Evolutionary conservation across 2,113 vertebrate genomes (phyloP), one percentile per base, ranked within the genome.

Genomic region (Sprattus sprattus): DNA sequence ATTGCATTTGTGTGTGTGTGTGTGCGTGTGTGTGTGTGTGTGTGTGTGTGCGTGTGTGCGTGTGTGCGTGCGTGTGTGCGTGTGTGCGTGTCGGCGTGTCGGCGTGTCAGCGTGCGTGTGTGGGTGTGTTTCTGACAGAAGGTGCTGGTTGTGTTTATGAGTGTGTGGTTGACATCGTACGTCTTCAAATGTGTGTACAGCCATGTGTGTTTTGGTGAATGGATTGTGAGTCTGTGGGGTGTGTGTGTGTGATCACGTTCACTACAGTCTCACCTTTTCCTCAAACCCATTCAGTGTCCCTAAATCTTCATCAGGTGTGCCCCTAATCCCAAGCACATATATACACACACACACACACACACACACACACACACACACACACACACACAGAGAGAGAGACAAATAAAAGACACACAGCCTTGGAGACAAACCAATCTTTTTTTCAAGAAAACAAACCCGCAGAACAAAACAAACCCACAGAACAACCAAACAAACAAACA

Each of bases 341-440:
- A 67, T n/a, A 67, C 60, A 25, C 60, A 67, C 60, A 67, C 60
- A 25, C 60, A 25, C 60, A 67, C 60, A 6, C 60, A 67, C 22
- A 25, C 60, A 25, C 60, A 67, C 60, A 25, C 22, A 71, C 64
- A 71, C 64, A 71, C 64, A 71, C 64, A 71, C 64, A 71, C 64
- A 71, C 28, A 71, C 64, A 71, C 64, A 71, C 22, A 71, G 0
- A 25, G 22, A 64, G 22, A 64, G 22, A 64, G 1, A 71, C 10
- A 28, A 25, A 71, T 15, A 71, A 28, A 71, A 71, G 64, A 71
- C 9, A 28, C 64, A 10, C 25, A 71, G 64, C 64, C 64, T 28
- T 28, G n/a, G 64, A 71, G n/a, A 28, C n/a, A 71, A 3, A 32
- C 64, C 64, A 28, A 28, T 11, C 10, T 32, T 28, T 71, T 28